phyloP scores from a whole-genome alignment of 2,797 vertebrate species.

The Menidia menidia region DNA sequence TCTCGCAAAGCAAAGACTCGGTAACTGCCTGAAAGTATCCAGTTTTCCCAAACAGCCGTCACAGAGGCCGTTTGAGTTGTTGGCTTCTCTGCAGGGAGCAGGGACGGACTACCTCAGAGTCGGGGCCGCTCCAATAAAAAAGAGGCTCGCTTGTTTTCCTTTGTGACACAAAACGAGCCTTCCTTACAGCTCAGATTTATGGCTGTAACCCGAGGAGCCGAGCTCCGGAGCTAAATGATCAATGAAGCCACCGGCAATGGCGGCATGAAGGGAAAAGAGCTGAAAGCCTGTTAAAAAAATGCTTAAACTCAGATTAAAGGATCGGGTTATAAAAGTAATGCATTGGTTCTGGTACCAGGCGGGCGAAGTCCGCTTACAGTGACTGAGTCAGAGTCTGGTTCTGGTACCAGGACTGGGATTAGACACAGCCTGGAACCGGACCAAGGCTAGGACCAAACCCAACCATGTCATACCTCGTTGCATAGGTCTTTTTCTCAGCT shows the following conservation, averaged over 20 bases:
- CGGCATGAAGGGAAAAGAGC: conserved; percentile 3
- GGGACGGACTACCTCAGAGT: conserved; percentile 24
- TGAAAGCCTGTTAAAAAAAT: not conserved
- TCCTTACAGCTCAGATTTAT: conserved; percentile 14
- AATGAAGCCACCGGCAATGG: conserved; percentile 29
- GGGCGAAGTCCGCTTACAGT: too few species aligned
- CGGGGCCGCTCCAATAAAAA: conserved; percentile 25
- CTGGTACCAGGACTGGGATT: too few species aligned
- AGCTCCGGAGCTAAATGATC: conserved; percentile 10
- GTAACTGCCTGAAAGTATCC: not conserved
- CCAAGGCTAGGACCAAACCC: too few species aligned
- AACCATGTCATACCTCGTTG: too few species aligned
- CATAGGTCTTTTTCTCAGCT: too few species aligned
- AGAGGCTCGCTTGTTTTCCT: conserved; percentile 32
- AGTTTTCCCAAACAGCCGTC: not conserved
- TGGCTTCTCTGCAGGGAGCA: conserved; percentile 30
- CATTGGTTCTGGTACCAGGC: too few species aligned
- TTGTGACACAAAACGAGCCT: conserved; percentile 16
- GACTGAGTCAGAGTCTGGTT: too few species aligned
- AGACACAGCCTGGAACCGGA: too few species aligned
- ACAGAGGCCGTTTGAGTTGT: conserved; percentile 16
- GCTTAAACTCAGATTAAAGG: conserved; percentile 17
- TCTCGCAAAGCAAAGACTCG: not conserved
- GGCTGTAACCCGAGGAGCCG: conserved; percentile 4
- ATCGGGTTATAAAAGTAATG: too few species aligned